These are phyloP conservation scores for Ricordea florida DNA, from an alignment of 92 coral and sea anemone genomes.

Conservation along the genomic window DNA sequence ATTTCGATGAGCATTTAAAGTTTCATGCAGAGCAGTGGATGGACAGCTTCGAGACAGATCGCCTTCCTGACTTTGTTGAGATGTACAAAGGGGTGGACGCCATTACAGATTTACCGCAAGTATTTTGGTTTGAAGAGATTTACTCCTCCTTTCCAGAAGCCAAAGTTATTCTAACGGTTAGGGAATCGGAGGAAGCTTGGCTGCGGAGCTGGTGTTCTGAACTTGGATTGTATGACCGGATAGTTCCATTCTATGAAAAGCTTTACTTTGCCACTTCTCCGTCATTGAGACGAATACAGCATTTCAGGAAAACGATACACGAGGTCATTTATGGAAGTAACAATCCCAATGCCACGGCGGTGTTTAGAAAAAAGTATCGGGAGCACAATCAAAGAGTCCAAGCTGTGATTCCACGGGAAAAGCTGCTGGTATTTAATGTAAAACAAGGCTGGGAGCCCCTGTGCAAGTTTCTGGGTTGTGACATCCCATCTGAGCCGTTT, in stretches of 20 bases:
- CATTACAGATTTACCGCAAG: neutral
- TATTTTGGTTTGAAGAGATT: neutral
- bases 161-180: constrained; percentile 2
- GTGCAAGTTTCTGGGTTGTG: neutral
- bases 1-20: neutral
- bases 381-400: neutral
- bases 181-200: constrained; percentile 11
- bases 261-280: no score
- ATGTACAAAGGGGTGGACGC: neutral
- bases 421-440: neutral
- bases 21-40: neutral
- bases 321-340: neutral
- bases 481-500: neutral
- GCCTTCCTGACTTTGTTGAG: neutral
- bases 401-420: neutral
- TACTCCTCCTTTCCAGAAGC: neutral
- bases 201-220: neutral
- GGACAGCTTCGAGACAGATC: neutral
- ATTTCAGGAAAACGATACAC: neutral
- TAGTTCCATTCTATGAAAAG: neutral
- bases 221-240: neutral
- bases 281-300: neutral
- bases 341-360: neutral
- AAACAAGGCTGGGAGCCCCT: neutral
- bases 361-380: neutral